Evolutionary conservation across 2,113 vertebrate species (phyloP).

Genomic region (Drymodes brunneopygia): DNA sequence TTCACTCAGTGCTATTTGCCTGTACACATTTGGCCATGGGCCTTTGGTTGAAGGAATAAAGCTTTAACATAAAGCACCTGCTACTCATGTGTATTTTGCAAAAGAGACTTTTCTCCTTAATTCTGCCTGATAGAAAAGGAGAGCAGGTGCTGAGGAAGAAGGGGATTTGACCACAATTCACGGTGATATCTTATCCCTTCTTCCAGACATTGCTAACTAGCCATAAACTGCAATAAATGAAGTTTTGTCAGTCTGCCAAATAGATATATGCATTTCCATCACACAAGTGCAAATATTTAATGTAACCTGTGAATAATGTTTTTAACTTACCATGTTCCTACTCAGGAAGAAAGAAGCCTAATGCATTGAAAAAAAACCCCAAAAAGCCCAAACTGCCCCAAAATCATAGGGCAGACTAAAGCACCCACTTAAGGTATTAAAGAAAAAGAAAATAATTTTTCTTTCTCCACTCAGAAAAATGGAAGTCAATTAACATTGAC

Average conservation of each 20-base stretch:
- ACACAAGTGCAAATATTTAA: neutral
- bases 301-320: neutral
- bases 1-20: neutral
- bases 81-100: neutral
- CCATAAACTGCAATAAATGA: neutral
- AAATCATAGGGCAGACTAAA: neutral
- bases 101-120: neutral
- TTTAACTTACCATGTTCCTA: neutral
- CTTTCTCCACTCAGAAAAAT: neutral
- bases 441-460: neutral
- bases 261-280: neutral
- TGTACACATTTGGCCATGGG: neutral
- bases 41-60: neutral
- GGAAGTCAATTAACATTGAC: neutral
- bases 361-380: neutral
- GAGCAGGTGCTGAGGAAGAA: neutral
- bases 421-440: neutral
- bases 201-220: neutral
- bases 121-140: neutral
- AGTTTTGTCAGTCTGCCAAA: neutral
- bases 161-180: neutral
- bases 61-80: neutral
- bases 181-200: neutral
- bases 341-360: neutral
- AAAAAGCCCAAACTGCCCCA: neutral